Evolutionary conservation across 2,113 vertebrate species (phyloP), one percentile per base, ranked within the genome.

Genomic region (Bubalus kerabau): DNA sequence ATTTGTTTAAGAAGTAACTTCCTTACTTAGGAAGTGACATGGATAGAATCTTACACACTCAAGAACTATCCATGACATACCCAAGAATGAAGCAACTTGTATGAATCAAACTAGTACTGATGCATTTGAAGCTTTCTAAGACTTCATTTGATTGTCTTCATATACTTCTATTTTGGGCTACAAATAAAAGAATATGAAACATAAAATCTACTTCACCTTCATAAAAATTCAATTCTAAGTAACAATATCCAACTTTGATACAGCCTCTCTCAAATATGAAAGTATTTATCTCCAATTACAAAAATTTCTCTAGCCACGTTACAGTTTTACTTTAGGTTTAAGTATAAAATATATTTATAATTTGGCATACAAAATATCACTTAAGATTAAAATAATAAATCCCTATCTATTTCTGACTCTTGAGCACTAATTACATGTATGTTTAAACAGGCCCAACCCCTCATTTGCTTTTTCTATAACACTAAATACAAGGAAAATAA

Each of bases 101-200:
- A 91, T 90, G 36, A 97, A 71, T 26, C 30, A 54, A 74, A 95
- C 60, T 30, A 91, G 40, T 64, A 94, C 4, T 19, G 40, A 56
- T 0, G 4, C 21, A 23, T 52, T 52, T 80, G 26, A 52, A 21
- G 86, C 84, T 92, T 87, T 74, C 16, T 71, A 93, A 78, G 28
- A 87, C 7, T 86, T 84, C 36, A 83, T 76, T 46, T 87, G 36
- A 74, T 12, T 76, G 78, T 81, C 21, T 19, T 94, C 43, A n/a
- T n/a, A 90, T 36, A 46, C 36, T 36, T 83, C 5, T 59, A 84
- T 60, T 92, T 84, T 52, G 2, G 17, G 28, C 32, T 81, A 78
- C 15, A 96, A 96, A 28, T 26, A 59, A 50, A 91, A 90, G 32
- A 97, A 56, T 74, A 40, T 80, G 32, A 97, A 97, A 81, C 80